Percentiles rank a stretch among this genome's conserved stretches.
Conservation (phyloP, 2,113 vertebrate species). For the Anseranas semipalmata region DNA sequence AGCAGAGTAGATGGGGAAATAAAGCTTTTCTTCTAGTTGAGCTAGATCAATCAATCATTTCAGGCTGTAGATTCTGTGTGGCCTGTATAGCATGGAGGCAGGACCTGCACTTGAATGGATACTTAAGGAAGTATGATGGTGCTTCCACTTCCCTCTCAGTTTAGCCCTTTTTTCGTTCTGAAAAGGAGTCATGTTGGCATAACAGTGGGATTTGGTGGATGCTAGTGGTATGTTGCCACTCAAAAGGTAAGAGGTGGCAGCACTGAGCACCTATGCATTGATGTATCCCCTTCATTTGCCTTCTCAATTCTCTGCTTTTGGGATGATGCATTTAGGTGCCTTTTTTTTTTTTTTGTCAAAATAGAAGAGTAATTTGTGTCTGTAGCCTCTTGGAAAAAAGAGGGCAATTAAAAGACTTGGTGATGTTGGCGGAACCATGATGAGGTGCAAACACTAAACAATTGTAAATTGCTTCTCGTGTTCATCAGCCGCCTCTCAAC, state of each 20-base stretch:
- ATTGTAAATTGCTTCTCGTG: background rate
- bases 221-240: background rate
- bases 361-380: background rate
- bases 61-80: background rate
- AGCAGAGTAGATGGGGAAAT: background rate
- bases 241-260: background rate
- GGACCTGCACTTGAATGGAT: background rate
- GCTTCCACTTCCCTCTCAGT: background rate
- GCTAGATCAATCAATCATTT: background rate
- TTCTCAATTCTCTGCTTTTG: background rate
- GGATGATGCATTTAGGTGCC: background rate
- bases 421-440: background rate
- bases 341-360: background rate
- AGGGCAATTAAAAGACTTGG: background rate
- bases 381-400: background rate
- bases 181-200: background rate
- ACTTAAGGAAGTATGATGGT: background rate
- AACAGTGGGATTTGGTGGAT: background rate
- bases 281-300: background rate
- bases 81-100: background rate
- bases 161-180: background rate
- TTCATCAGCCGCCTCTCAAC: background rate
- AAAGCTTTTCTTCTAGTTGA: background rate
- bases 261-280: background rate
- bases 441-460: background rate